Conservation (phyloP, 2,113 vertebrate genomes). For the Embiotoca jacksoni region DNA sequence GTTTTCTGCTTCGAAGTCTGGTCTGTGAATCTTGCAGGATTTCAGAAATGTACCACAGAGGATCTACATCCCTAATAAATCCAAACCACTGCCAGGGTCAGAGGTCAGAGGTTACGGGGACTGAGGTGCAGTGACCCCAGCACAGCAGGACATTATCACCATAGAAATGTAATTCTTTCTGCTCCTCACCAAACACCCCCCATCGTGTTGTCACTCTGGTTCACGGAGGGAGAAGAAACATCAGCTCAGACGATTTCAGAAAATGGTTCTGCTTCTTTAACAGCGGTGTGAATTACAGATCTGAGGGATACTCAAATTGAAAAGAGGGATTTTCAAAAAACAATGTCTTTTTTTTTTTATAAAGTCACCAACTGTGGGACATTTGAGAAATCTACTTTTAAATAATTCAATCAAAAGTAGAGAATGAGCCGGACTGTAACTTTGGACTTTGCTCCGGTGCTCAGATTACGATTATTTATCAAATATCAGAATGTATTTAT, state of each 20-base stretch:
- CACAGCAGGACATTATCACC: conserved; percentile 75
- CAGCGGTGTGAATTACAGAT: conserved; percentile 14
- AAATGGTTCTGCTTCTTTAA: conserved; percentile 16
- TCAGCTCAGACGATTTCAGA: conserved; percentile 21
- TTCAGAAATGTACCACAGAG: conserved; percentile 33
- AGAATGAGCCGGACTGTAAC: too few species aligned
- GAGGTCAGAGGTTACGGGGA: conserved; percentile 78
- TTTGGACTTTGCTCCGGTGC: too few species aligned
- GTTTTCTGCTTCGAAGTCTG: conserved; percentile 30
- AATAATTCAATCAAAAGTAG: background rate
- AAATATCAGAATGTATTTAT: too few species aligned
- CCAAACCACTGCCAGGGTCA: conserved; percentile 59
- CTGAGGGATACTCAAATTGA: background rate
- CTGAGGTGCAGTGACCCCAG: conserved; percentile 77
- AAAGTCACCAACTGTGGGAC: background rate
- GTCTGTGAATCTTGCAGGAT: conserved; percentile 49
- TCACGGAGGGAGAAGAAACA: conserved; percentile 39
- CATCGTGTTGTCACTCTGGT: conserved; percentile 28
- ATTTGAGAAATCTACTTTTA: background rate
- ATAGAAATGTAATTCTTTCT: conserved; percentile 80
- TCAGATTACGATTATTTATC: too few species aligned
- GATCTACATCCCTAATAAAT: conserved; percentile 69
- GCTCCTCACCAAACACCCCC: conserved; percentile 47
- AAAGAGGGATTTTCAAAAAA: conserved; percentile 8
- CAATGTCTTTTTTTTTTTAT: background rate